Evolutionary conservation across 2,888 invertebrate species (phyloP), one percentile per base, ranked within the genome.

Genomic region (Sicus ferrugineus): DNA sequence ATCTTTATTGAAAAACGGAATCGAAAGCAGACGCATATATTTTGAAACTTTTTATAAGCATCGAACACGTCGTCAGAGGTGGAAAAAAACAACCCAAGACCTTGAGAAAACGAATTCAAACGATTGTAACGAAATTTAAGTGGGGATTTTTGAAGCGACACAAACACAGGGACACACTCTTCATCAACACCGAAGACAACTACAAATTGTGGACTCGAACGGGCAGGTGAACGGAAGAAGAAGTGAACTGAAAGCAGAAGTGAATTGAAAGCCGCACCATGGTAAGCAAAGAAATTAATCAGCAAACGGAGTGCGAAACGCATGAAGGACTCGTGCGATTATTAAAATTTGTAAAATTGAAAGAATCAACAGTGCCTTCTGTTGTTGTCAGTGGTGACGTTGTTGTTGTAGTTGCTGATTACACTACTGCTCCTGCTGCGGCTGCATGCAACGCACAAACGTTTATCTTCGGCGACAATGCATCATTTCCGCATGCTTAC

Each of bases 401-500:
- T 54, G 38, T 70, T 70, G 58, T 64, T 59, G 21, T 26, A 31
- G 50, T n/a, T n/a, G n/a, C n/a, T 67, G 34, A 30, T 30, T 34
- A 9, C 52, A 59, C 52, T 48, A 30, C 65, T 68, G 62, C 54
- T 67, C 64, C 19, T 69, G 62, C 48, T 59, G 46, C 14, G 62
- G 67, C 52, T 54, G 58, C 52, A 62, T 16, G 42, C 38, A 38
- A 28, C 14, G 38, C 30, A 48, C 69, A 68, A 56, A 46, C 67
- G 67, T 56, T 58, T 70, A 69, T 67, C 68, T 61, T 67, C 72
- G 50, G 68, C 71, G 66, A 67, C 69, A 72, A 72, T 69, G 64
- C 69, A 65, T 69, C 69, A 67, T 69, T 72, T 69, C 46, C 46
- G 54, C 31, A 58, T 65, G 65, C 65, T 65, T 65, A 34, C 50